Conservation (phyloP, 2,113 vertebrate species). For the Tychaedon coryphoeus region DNA sequence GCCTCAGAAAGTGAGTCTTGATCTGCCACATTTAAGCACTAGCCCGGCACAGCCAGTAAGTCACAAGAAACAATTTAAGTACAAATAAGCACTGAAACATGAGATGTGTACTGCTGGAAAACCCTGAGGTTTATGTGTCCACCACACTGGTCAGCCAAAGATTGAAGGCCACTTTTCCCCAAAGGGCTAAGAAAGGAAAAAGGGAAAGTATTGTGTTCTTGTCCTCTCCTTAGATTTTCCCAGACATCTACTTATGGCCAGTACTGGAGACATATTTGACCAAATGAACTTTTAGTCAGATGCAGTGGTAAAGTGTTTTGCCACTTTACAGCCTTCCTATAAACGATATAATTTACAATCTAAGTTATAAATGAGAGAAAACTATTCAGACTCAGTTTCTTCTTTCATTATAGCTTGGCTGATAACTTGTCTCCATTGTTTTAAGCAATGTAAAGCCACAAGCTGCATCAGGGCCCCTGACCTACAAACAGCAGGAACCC, state of each 20-base stretch:
- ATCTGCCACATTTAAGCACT: not conserved
- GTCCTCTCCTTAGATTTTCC: not conserved
- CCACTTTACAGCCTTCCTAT: not conserved
- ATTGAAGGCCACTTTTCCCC: not conserved
- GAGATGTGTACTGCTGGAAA: not conserved
- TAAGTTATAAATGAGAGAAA: not conserved
- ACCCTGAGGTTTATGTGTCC: not conserved
- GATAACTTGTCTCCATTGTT: not conserved
- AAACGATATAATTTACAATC: not conserved
- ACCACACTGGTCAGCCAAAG: slow-evolving; percentile 7
- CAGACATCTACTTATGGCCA: not conserved
- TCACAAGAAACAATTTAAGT: not conserved
- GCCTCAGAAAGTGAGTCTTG: not conserved
- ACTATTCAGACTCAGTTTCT: not conserved
- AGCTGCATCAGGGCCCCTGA: not conserved
- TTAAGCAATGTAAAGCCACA: not conserved
- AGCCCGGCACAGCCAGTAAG: not conserved
- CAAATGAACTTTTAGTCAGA: not conserved
- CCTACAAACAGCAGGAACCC: not conserved
- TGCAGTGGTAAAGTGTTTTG: not conserved
- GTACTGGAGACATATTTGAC: not conserved
- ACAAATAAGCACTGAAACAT: not conserved
- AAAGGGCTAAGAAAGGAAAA: not conserved
- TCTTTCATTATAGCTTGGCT: not conserved
- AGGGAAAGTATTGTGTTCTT: not conserved